phyloP scores from a whole-genome alignment of 2,113 vertebrate species.

The Bothrops jararaca region DNA sequence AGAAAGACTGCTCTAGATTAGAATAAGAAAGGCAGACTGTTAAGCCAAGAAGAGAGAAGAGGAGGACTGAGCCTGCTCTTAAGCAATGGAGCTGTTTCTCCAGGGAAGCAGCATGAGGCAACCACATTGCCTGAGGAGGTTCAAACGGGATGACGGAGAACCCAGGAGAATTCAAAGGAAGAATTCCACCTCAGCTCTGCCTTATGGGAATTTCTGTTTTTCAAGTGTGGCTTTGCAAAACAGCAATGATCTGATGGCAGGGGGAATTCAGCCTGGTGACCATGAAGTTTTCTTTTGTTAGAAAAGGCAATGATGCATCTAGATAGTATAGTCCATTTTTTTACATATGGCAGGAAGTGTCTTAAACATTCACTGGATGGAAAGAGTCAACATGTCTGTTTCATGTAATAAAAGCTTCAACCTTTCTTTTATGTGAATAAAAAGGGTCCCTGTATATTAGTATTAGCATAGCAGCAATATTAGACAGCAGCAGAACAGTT shows the following conservation, averaged over 20 bases:
- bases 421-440: background rate
- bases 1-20: constrained; percentile 2
- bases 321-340: constrained; percentile 21
- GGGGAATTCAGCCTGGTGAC: background rate
- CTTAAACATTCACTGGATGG: background rate
- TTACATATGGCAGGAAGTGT: background rate
- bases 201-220: constrained; percentile 13
- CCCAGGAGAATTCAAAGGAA: constrained; percentile 18
- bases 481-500: background rate
- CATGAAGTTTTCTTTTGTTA: background rate
- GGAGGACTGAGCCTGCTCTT: constrained; percentile 1
- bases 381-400: background rate
- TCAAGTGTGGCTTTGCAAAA: constrained; percentile 28
- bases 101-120: background rate
- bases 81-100: constrained; percentile 9
- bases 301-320: background rate
- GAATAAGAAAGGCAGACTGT: constrained; percentile 16
- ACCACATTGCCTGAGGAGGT: background rate
- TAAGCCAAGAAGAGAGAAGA: background rate
- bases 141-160: background rate
- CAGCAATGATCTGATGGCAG: background rate
- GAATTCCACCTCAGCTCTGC: background rate
- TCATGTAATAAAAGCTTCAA: background rate
- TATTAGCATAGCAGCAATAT: background rate
- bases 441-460: background rate